Evolutionary conservation across 1,140 invertebrate genomes (phyloP).

Genomic region (Brachystomella parvula): DNA sequence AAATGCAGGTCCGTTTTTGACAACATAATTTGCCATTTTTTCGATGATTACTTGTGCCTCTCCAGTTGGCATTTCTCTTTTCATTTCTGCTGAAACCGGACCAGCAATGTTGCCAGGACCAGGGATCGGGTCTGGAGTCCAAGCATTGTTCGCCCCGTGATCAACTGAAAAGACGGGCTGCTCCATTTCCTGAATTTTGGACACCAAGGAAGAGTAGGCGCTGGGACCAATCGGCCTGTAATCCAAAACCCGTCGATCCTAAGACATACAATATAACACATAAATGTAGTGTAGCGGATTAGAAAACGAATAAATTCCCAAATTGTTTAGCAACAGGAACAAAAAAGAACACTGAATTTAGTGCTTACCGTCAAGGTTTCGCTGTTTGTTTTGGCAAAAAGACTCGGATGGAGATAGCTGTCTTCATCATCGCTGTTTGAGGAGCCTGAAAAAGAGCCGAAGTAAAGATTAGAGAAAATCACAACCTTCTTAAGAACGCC

Average conservation of each 20-base stretch:
- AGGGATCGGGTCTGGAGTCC: not conserved
- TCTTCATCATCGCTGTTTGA: conserved; percentile 6
- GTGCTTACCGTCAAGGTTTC: too few species aligned
- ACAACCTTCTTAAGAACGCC: too few species aligned
- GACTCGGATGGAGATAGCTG: not conserved
- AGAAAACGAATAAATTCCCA: too few species aligned
- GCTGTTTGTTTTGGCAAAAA: not conserved
- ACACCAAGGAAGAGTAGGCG: conserved; percentile 73
- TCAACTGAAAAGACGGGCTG: not conserved
- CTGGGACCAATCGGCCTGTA: conserved; percentile 51
- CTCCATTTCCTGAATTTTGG: conserved; percentile 66
- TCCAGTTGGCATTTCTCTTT: conserved; percentile 52
- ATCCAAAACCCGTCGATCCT: not conserved
- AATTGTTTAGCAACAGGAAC: too few species aligned
- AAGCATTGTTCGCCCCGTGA: too few species aligned
- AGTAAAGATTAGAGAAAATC: too few species aligned
- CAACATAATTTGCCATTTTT: conserved; percentile 91
- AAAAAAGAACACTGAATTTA: too few species aligned
- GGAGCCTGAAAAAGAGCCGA: not conserved
- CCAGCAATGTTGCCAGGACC: not conserved
- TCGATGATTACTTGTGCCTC: conserved; percentile 82
- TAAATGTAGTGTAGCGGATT: too few species aligned
- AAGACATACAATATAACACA: not conserved
- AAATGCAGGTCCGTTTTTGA: conserved; percentile 87
- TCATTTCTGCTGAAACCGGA: not conserved